Base-by-base conservation (phyloP, 2,113 vertebrate species). In the Brachypteracias leptosomus region DNA sequence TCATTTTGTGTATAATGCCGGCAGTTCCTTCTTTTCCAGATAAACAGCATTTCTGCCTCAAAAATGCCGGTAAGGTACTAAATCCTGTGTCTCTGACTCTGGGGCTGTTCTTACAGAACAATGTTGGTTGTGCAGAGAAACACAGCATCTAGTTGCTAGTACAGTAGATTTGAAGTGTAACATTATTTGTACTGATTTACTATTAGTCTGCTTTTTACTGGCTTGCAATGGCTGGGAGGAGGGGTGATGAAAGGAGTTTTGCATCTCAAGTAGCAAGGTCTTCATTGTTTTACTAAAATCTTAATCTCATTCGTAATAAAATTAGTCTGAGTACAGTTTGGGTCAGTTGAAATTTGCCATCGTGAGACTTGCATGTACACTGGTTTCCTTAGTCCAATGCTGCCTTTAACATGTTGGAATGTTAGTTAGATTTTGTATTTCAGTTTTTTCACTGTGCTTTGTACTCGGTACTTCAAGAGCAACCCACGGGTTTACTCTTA, bases 131-230 rank as follows among this genome's bases (percentile, higher is more conserved):
- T 62, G n/a, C 79, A 57, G 31, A 25, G 35, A 52, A 61, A 51
- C 21, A 24, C 26, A 65, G 2, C 0, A 0, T 26, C 42, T 44
- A 25, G 7, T 47, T 70, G 19, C 40, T 40, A 11, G 10, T 35
- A 47, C 31, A 26, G 1, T 72, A 47, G 31, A 8, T 65, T 81
- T 68, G 44, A 70, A 78, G 28, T 38, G 13, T 44, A 38, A 49
- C 1, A 0, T 67, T 77, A 26, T 42, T 63, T 85, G 42, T 78
- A 26, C 35, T 0, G 0, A 68, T 21, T 59, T 75, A 16, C 1
- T 1, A 0, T 44, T 57, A 28, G 19, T 54, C 75, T 72, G 10
- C 10, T 59, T 76, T 73, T 54, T 58, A 65, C 17, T 1, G 0
- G 5, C 59, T 68, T 82, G n/a, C 57, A 26, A 2, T 78, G 54